Evolutionary conservation across 2,797 vertebrate genomes (phyloP).

Genomic region (Catamblyrhynchus diadema): DNA sequence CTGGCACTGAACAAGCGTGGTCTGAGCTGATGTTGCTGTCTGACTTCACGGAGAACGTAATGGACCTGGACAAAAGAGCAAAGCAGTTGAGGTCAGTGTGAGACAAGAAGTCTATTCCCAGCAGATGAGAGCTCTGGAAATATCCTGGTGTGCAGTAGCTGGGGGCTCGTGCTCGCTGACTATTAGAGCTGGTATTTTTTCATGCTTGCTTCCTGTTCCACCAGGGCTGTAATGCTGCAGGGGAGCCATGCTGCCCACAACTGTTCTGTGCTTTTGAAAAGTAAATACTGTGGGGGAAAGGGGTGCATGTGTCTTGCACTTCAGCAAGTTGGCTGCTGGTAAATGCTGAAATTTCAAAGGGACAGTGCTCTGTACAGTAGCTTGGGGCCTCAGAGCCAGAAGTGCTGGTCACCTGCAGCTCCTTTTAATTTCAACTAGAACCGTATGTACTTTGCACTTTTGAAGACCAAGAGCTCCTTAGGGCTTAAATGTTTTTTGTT

Average conservation of each 20-base stretch:
- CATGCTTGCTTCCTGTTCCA: background rate
- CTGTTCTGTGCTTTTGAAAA: background rate
- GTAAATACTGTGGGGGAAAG: background rate
- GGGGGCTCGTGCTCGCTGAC: rapidly evolving
- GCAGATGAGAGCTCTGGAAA: background rate
- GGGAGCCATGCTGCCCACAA: background rate
- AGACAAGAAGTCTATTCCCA: background rate
- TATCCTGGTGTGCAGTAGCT: background rate
- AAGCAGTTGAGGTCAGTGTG: background rate
- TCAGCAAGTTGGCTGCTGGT: background rate
- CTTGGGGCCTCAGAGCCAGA: background rate
- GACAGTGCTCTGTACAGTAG: background rate
- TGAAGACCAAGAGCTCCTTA: conserved; percentile 7
- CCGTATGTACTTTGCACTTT: background rate
- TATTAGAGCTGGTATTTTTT: background rate
- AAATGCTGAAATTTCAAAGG: conserved; percentile 32
- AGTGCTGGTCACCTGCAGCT: conserved; percentile 32
- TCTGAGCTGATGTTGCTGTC: background rate
- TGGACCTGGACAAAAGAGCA: conserved; percentile 1
- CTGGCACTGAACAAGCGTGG: background rate
- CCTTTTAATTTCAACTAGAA: conserved; percentile 10
- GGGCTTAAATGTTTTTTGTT: background rate
- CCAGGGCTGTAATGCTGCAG: background rate
- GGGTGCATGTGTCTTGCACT: background rate
- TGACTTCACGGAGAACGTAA: background rate